A percentile compares a stretch with the other conserved stretches of the same genome.
Evolutionary conservation across 2,113 vertebrate genomes (phyloP).

Genomic region (Alaudala cheleensis): DNA sequence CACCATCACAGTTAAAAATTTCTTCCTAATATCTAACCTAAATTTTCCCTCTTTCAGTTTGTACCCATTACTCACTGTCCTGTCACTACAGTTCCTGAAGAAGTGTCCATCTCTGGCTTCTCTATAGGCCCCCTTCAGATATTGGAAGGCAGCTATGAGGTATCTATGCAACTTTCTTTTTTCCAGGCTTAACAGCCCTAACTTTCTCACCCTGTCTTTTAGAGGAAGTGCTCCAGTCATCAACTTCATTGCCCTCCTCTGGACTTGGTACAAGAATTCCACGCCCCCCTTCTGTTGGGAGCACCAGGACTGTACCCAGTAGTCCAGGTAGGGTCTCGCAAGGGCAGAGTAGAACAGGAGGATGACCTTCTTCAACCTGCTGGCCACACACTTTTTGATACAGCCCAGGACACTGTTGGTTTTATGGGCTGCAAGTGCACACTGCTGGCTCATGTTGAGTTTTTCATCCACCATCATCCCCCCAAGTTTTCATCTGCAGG

Average conservation of each 20-base stretch:
- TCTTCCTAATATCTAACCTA: neutral
- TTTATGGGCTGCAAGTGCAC: neutral
- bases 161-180: neutral
- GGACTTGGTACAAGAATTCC: neutral
- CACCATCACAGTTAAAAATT: neutral
- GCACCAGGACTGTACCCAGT: neutral
- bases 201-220: neutral
- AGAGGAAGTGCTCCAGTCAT: neutral
- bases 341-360: neutral
- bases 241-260: neutral
- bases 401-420: neutral
- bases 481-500: neutral
- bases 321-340: neutral
- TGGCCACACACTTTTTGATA: neutral
- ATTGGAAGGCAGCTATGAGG: neutral
- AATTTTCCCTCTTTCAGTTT: neutral
- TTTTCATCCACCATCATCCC: neutral
- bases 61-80: neutral
- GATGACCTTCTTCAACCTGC: fast-evolving
- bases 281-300: neutral
- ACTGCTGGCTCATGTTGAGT: neutral
- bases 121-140: neutral
- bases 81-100: neutral
- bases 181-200: neutral
- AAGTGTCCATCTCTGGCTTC: neutral